Percentiles rank a stretch among this genome's conserved stretches.
Evolutionary conservation across 2,797 vertebrate species (phyloP).

Genomic region (Eutrigla gurnardus): DNA sequence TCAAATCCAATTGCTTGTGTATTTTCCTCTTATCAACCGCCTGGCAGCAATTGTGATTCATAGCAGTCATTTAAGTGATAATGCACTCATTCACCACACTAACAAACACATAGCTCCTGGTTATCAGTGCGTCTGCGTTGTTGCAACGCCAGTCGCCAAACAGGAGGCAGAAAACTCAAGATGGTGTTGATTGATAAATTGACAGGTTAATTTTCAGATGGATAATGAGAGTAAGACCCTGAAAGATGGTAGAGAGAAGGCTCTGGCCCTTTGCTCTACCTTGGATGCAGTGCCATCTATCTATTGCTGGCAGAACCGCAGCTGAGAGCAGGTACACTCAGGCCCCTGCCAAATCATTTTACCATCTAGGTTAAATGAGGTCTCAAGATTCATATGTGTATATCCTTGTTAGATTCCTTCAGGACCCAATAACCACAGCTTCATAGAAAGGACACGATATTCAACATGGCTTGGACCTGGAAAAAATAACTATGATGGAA

Average conservation of each 20-base stretch:
- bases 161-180: slow-evolving; percentile 92
- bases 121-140: slow-evolving; percentile 94
- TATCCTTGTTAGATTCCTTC: slow-evolving; percentile 28
- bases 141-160: slow-evolving; percentile 87
- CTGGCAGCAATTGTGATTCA: slow-evolving; percentile 98
- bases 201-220: slow-evolving; percentile 99
- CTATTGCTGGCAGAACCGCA: slow-evolving; percentile 89
- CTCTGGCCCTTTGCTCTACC: slow-evolving; percentile 85
- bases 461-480: not conserved
- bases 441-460: slow-evolving; percentile 25
- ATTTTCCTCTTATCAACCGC: slow-evolving; percentile 91
- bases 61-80: slow-evolving; percentile 99
- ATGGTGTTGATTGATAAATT: slow-evolving; percentile 99
- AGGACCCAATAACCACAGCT: slow-evolving; percentile 4
- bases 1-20: slow-evolving; percentile 80
- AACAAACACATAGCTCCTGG: slow-evolving; percentile 95
- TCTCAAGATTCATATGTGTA: slow-evolving; percentile 44
- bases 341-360: slow-evolving; percentile 62
- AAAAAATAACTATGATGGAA: not conserved
- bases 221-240: slow-evolving; percentile 97
- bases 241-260: slow-evolving; percentile 84
- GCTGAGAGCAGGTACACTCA: slow-evolving; percentile 67
- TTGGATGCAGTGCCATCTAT: slow-evolving; percentile 99
- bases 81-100: slow-evolving; percentile 98
- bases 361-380: slow-evolving; percentile 60